Evolutionary conservation across 2,888 invertebrate genomes (phyloP), one percentile per base, ranked within the genome.

Genomic region (Leptinotarsa rubiginosa): DNA sequence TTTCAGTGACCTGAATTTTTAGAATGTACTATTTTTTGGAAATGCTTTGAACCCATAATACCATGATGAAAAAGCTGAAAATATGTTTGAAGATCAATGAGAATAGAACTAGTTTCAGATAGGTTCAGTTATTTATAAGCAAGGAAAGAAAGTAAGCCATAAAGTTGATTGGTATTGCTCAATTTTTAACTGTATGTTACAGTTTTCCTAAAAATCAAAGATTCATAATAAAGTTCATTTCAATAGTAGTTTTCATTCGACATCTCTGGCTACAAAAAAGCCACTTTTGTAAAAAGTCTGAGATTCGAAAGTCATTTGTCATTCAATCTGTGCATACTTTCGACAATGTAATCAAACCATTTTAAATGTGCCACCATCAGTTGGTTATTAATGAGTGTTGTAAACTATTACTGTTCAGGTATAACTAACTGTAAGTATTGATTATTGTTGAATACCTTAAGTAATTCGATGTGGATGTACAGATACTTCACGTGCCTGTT

Each of bases 301-400:
- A 18, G 18, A 52, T 12, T 52, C 18, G 41, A 10, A 41, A 41
- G 41, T 52, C 18, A 52, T 52, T n/a, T 7, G 2, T 52, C 7
- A 12, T 18, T 52, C 1, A 12, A 20, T 25, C 22, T 56, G 3
- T 56, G 56, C 56, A 22, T 22, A 56, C 20, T 56, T 56, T 20
- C 2, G 13, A 4, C 22, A 4, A 4, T 22, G 15, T 50, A 50
- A n/a, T 22, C 56, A 22, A 56, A 56, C 56, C 22, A 56, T 56
- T 22, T 56, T 56, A 56, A 25, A 56, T 56, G 56, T 22, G 56
- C 52, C 52, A 52, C 52, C 52, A n/a, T 56, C 56, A 56, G n/a
- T 41, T 62, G 31, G n/a, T 62, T 62, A 3, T 31, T 31, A 62
- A 62, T 62, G 41, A 62, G 31, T 62, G 62, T 62, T 62, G 62